Base-by-base conservation (phyloP, 2,888 invertebrate species). In the Mesodorylaimus sp. region DNA sequence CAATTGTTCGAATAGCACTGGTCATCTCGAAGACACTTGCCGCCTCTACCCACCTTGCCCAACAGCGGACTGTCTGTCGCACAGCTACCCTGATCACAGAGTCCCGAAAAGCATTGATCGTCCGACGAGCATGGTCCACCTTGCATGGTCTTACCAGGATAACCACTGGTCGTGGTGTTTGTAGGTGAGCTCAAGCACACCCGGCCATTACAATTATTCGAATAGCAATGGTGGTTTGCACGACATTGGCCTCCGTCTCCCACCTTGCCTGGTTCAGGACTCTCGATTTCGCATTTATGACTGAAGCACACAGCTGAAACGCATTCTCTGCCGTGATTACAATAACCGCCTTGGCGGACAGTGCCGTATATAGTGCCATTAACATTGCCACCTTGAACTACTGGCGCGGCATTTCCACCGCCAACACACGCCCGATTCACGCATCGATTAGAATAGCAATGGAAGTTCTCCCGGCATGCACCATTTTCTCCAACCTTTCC, bases 401-500 rank as follows among this genome's bases (percentile, higher is more conserved):
- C n/a, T n/a, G n/a, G n/a, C n/a, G n/a, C n/a, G n/a, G n/a, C n/a
- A n/a, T n/a, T n/a, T n/a, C n/a, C n/a, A n/a, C n/a, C n/a, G n/a
- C n/a, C n/a, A n/a, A n/a, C n/a, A n/a, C n/a, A n/a, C n/a, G n/a
- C n/a, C n/a, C n/a, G n/a, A n/a, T n/a, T n/a, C n/a, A n/a, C n/a
- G n/a, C 44, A 43, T 27, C 24, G 10, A 26, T 43, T 43, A 24
- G 44, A 43, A 7, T 26, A 43, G 27, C 44, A 43, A 16, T 43
- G 44, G 3, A 7, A 43, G 27, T 43, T 26, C 21, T 24, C 24
- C 10, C 10, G 10, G 19, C 44, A 43, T 13, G 5, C 5, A 26
- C 44, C 27, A 27, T 24, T 19, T 24, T 25, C 10, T 25, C 44
- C 44, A 10, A 43, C 44, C 13, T 26, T 24, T 26, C 44, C 44